A percentile compares a stretch with the other conserved stretches of the same genome.
Evolutionary conservation across 2,888 invertebrate genomes (phyloP).

Genomic region (Yponomeuta sedellus): DNA sequence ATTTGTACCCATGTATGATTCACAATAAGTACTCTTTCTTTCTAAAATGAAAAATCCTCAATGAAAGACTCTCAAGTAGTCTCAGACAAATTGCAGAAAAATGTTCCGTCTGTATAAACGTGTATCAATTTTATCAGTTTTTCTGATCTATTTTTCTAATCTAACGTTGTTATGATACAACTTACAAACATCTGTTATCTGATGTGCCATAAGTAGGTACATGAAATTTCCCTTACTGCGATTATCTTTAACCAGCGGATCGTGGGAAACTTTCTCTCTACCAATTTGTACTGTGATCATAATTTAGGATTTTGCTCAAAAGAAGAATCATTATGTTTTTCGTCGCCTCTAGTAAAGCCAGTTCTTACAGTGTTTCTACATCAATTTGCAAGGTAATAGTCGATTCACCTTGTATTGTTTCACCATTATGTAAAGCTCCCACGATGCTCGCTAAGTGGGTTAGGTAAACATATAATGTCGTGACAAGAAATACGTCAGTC

Average conservation of each 20-base stretch:
- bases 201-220: not conserved
- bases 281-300: not conserved
- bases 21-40: no score
- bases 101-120: no score
- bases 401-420: slow-evolving; percentile 1
- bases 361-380: slow-evolving; percentile 1
- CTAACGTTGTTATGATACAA: no score
- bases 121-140: no score
- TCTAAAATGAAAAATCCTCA: no score
- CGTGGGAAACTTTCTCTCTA: slow-evolving; percentile 12
- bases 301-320: not conserved
- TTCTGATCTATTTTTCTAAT: no score
- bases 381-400: not conserved
- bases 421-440: slow-evolving; percentile 1
- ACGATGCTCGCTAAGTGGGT: not conserved
- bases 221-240: not conserved
- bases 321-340: not conserved
- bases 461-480: not conserved
- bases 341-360: not conserved
- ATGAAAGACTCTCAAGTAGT: no score
- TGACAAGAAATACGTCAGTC: not conserved
- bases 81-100: no score
- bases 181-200: no score
- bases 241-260: slow-evolving; percentile 4
- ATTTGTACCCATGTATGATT: no score